These are phyloP conservation scores for Paraplagusia blochii DNA, from an alignment of 2,113 vertebrate species.

Conservation along the genomic window DNA sequence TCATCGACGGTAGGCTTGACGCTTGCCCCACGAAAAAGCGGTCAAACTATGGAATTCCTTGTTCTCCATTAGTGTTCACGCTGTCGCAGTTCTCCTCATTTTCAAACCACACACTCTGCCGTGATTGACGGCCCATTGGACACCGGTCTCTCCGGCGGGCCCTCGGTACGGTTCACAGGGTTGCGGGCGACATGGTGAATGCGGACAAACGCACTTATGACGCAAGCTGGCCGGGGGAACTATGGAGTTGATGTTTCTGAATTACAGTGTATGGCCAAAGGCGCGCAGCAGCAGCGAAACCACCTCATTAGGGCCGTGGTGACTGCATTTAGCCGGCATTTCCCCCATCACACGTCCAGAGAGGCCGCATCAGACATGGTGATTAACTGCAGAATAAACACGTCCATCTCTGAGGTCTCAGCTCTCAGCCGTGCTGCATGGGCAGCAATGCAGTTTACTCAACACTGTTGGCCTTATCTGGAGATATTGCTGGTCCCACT, in stretches of 20 bases:
- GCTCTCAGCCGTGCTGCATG: conserved; percentile 21
- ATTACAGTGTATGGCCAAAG: conserved; percentile 66
- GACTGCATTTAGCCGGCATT: conserved; percentile 64
- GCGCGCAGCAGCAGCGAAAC: conserved; percentile 58
- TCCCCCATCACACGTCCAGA: conserved; percentile 64
- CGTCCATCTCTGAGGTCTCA: conserved; percentile 50
- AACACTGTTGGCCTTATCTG: too few species aligned
- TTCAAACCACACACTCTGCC: conserved; percentile 56
- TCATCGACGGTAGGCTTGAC: conserved; percentile 38
- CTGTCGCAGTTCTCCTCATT: conserved; percentile 22
- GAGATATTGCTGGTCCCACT: too few species aligned
- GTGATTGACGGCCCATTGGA: conserved; percentile 60
- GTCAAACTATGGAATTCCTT: conserved; percentile 26
- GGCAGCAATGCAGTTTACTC: conserved; percentile 39
- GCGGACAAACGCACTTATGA: conserved; percentile 65
- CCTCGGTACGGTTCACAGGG: conserved; percentile 56
- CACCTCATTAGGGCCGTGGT: conserved; percentile 70
- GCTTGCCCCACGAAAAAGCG: conserved; percentile 30
- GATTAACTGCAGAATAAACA: conserved; percentile 67
- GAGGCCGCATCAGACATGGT: conserved; percentile 64
- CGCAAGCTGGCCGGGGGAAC: conserved; percentile 63
- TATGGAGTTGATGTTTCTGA: conserved; percentile 56
- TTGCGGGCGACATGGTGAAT: conserved; percentile 60
- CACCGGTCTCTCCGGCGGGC: conserved; percentile 32
- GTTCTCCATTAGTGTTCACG: conserved; percentile 19